These are phyloP conservation scores for Stichodactyla helianthus DNA, from an alignment of 64 coral and sea anemone genomes.

Conservation along the genomic window DNA sequence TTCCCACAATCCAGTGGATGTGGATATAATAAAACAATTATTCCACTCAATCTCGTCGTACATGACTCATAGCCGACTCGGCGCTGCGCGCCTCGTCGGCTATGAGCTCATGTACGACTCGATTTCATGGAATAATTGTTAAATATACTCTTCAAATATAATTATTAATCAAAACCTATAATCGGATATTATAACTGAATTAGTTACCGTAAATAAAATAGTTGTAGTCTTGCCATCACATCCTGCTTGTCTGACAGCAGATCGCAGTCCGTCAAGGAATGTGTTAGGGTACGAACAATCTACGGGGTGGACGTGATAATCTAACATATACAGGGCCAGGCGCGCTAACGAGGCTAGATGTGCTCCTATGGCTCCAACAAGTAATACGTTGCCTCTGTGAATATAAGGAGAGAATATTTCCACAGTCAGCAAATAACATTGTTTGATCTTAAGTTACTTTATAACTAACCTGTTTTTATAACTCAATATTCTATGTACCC, in stretches of 20 bases:
- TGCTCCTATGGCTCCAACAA: slow-evolving; percentile 88
- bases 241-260: slow-evolving; percentile 88
- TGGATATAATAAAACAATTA: too few species aligned
- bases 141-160: too few species aligned
- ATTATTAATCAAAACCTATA: too few species aligned
- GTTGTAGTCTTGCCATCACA: slow-evolving; percentile 98
- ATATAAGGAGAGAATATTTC: background rate
- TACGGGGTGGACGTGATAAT: slow-evolving; percentile 79
- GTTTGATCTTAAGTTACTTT: too few species aligned
- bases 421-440: background rate
- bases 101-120: too few species aligned
- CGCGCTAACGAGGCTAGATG: slow-evolving; percentile 65
- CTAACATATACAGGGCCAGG: slow-evolving; percentile 88
- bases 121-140: too few species aligned
- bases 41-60: too few species aligned
- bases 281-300: slow-evolving; percentile 83
- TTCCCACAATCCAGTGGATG: too few species aligned
- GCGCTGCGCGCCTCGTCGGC: too few species aligned
- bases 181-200: too few species aligned
- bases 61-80: too few species aligned
- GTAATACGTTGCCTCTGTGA: slow-evolving; percentile 74
- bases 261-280: slow-evolving; percentile 88
- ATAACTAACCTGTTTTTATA: slow-evolving; percentile 82
- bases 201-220: slow-evolving; percentile 59
- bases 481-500: slow-evolving; percentile 81